These are phyloP conservation scores for Ceratina japonica DNA, from an alignment of 1,140 invertebrate genomes.

Conservation along the genomic window DNA sequence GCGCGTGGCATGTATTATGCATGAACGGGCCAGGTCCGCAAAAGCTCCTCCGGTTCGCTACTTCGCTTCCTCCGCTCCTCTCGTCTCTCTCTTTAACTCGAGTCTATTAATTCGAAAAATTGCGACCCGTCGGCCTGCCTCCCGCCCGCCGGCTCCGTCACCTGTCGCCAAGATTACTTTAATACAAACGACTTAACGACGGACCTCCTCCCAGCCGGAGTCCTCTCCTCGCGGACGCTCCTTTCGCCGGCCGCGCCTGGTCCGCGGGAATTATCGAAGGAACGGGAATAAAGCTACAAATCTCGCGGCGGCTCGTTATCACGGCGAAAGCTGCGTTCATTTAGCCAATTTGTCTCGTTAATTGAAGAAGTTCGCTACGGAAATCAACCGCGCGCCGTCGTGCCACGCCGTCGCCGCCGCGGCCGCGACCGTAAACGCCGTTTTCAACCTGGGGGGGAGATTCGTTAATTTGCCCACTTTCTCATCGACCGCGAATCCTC, in stretches of 20 bases:
- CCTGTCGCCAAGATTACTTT: slow-evolving; percentile 3
- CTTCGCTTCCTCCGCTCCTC: not conserved
- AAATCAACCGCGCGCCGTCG: not conserved
- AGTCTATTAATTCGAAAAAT: slow-evolving; percentile 76
- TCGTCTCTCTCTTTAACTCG: slow-evolving; percentile 32
- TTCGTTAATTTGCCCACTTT: slow-evolving; percentile 8
- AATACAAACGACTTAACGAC: slow-evolving; percentile 1
- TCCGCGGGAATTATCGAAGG: not conserved
- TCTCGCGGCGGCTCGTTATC: slow-evolving; percentile 18
- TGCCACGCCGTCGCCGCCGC: too few relatives aligned
- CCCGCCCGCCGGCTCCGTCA: not conserved
- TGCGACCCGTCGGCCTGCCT: slow-evolving; percentile 37
- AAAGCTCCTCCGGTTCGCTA: not conserved
- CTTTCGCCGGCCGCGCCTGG: not conserved
- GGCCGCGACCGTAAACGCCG: not conserved
- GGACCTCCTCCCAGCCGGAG: not conserved
- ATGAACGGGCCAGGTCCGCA: slow-evolving; percentile 63
- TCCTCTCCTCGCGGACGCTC: not conserved
- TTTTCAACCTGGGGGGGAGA: not conserved
- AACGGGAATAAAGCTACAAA: slow-evolving; percentile 21
- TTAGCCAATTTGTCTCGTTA: slow-evolving; percentile 39
- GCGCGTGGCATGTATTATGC: slow-evolving; percentile 75
- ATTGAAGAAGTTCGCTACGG: slow-evolving; percentile 20
- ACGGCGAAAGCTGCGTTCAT: slow-evolving; percentile 10
- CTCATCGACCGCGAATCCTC: not conserved